A percentile compares a stretch with the other conserved stretches of the same genome.
Conservation (phyloP, 2,888 invertebrate species). For the Coleophora flavipennella region DNA sequence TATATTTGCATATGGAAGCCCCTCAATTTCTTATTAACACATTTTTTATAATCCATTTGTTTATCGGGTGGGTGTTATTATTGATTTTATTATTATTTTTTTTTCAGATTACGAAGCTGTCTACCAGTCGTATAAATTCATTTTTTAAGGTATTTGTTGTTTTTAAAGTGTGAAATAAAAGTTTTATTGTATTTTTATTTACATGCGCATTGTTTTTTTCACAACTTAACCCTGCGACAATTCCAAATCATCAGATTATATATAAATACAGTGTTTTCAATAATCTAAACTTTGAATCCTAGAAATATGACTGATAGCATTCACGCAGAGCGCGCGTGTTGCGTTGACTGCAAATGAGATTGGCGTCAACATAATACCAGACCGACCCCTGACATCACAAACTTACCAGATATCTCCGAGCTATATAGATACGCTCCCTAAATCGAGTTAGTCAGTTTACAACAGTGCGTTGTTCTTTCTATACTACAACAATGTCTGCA, state of each 20-base stretch:
- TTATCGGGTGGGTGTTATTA: too few species aligned
- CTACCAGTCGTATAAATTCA: too few species aligned
- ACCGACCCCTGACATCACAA: neutral
- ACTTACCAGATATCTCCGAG: neutral
- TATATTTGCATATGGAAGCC: too few species aligned
- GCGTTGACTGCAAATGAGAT: neutral
- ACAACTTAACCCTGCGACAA: neutral
- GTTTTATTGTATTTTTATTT: neutral
- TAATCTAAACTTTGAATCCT: too few species aligned
- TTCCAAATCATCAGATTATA: too few species aligned
- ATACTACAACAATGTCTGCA: neutral
- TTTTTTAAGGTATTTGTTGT: too few species aligned
- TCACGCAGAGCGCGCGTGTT: neutral
- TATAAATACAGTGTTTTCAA: too few species aligned
- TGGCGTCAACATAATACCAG: neutral
- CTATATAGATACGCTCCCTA: too few species aligned
- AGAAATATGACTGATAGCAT: neutral
- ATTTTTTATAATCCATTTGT: too few species aligned
- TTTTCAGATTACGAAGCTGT: too few species aligned
- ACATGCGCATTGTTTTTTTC: neutral
- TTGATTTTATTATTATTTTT: too few species aligned
- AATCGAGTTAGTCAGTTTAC: neutral
- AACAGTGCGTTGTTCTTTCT: neutral
- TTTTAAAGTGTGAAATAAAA: neutral
- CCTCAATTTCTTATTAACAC: too few species aligned